A percentile compares a stretch with the other conserved stretches of the same genome.
Conservation (phyloP, 2,797 vertebrate genomes). For the Otus scops region DNA sequence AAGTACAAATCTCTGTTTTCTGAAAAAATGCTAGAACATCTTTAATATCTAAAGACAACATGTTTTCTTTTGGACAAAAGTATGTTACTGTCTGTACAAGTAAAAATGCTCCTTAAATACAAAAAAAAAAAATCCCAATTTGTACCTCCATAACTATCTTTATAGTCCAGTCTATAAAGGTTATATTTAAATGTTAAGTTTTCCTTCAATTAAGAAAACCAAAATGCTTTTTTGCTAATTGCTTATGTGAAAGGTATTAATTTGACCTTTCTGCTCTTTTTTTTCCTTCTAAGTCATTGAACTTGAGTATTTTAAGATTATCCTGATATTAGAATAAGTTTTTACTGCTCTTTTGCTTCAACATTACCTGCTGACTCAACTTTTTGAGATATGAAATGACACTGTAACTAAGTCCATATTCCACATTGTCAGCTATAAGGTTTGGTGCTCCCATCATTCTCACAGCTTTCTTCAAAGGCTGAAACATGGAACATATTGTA, state of each 20-base stretch:
- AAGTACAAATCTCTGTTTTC: not conserved
- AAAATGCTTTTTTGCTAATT: not conserved
- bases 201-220: not conserved
- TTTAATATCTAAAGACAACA: not conserved
- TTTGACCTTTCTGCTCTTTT: not conserved
- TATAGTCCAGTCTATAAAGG: not conserved
- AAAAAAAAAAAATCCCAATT: not conserved
- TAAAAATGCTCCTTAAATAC: not conserved
- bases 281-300: not conserved
- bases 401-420: slow-evolving; percentile 84
- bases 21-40: not conserved
- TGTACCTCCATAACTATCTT: not conserved
- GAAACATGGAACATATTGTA: slow-evolving; percentile 27
- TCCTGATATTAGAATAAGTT: slow-evolving; percentile 4
- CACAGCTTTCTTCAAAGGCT: slow-evolving; percentile 84
- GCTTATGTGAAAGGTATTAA: not conserved
- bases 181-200: not conserved
- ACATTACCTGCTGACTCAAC: slow-evolving; percentile 83
- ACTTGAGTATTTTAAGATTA: slow-evolving; percentile 20
- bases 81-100: not conserved
- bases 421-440: slow-evolving; percentile 82
- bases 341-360: slow-evolving; percentile 47
- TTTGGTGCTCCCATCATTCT: slow-evolving; percentile 85
- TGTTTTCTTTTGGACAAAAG: not conserved
- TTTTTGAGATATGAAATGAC: slow-evolving; percentile 86